Conservation (phyloP, 2,113 vertebrate species). For the Daubentonia madagascariensis region DNA sequence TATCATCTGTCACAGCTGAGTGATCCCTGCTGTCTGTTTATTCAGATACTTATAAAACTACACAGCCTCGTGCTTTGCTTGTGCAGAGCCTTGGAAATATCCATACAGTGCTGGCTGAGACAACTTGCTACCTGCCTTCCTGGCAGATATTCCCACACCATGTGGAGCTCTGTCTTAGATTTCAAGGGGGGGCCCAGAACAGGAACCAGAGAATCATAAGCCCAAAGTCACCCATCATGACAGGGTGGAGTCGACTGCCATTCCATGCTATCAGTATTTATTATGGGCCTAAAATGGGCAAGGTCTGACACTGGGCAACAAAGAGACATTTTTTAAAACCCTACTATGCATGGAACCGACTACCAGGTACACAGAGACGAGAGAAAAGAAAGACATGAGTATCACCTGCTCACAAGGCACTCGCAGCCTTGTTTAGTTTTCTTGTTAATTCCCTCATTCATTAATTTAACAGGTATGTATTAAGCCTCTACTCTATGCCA, state of each 20-base stretch:
- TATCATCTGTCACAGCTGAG: conserved; percentile 18
- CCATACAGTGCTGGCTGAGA: not conserved
- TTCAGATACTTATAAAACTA: conserved; percentile 43
- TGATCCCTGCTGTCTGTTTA: conserved; percentile 58
- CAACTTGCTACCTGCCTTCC: conserved; percentile 25
- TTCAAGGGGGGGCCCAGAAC: not conserved
- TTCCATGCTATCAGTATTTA: not conserved
- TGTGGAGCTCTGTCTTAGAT: not conserved
- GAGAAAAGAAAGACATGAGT: not conserved
- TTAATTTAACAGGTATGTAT: not conserved
- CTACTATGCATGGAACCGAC: not conserved
- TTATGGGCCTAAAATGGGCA: not conserved
- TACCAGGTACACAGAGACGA: not conserved
- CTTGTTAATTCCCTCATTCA: not conserved
- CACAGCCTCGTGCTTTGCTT: not conserved
- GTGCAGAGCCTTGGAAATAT: conserved; percentile 43
- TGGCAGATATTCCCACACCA: not conserved
- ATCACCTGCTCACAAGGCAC: not conserved
- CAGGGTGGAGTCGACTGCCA: not conserved
- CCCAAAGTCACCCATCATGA: not conserved
- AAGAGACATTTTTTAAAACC: not conserved
- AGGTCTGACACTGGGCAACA: not conserved
- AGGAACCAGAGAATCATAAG: not conserved
- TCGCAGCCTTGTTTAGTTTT: not conserved
- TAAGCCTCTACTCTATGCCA: not conserved